phyloP scores from a whole-genome alignment of 2,888 invertebrate species.

The Galerucella pusilla region DNA sequence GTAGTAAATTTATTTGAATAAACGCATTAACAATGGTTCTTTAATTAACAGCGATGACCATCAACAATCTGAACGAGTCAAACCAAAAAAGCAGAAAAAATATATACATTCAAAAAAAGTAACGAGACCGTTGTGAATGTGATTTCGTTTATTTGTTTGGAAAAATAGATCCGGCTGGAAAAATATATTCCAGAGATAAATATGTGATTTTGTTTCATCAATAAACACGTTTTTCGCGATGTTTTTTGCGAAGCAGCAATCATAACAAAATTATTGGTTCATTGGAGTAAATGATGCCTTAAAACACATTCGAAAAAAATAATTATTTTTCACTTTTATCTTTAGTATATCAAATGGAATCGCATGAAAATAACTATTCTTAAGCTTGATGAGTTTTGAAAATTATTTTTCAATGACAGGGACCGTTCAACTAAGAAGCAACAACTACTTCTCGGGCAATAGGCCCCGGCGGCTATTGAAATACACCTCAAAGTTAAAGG shows the following conservation, averaged over 20 bases:
- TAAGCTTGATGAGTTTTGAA: too few relatives aligned
- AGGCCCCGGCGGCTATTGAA: too few relatives aligned
- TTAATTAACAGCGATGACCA: slow-evolving; percentile 20
- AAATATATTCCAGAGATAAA: neutral
- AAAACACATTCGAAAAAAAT: too few relatives aligned
- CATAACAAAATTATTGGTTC: neutral
- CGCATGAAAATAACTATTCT: too few relatives aligned
- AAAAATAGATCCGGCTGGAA: neutral
- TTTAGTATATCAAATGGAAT: too few relatives aligned
- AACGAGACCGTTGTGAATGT: neutral
- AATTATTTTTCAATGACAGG: too few relatives aligned
- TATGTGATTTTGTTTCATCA: neutral
- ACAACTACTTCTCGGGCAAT: too few relatives aligned
- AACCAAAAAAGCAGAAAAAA: neutral
- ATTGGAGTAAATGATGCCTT: neutral
- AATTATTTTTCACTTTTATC: too few relatives aligned
- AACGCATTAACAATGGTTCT: slow-evolving; percentile 19
- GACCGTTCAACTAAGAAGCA: too few relatives aligned
- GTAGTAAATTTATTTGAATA: neutral
- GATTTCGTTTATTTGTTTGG: slow-evolving; percentile 1
- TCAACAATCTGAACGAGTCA: slow-evolving; percentile 7
- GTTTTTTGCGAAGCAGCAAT: neutral
- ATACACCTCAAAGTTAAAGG: too few relatives aligned
- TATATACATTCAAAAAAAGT: slow-evolving; percentile 14
- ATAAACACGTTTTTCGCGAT: neutral